These are phyloP conservation scores for Chiroxiphia lanceolata DNA, from an alignment of 2,797 vertebrate genomes.

Conservation along the genomic window DNA sequence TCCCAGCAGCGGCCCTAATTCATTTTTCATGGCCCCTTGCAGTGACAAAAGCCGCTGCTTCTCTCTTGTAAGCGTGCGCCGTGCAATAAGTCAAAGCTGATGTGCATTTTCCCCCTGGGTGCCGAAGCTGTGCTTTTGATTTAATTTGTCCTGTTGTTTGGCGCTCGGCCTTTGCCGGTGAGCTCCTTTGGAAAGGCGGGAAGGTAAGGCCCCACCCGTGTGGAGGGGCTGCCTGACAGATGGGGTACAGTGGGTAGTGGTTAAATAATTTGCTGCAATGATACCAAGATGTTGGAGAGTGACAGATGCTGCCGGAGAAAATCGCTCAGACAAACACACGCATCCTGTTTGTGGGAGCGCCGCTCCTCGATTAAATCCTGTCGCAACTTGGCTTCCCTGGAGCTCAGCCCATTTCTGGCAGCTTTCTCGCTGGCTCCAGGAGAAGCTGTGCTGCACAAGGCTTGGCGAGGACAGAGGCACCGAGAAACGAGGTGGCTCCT, in stretches of 20 bases:
- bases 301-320: constrained; percentile 68
- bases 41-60: constrained; percentile 81
- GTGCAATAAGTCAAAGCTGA: constrained; percentile 82
- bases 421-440: background rate
- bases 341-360: background rate
- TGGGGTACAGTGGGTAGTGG: constrained; percentile 69
- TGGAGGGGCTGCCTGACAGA: constrained; percentile 58
- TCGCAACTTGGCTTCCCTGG: background rate
- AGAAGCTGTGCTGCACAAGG: background rate
- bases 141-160: constrained; percentile 81
- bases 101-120: constrained; percentile 78
- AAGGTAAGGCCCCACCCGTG: constrained; percentile 24
- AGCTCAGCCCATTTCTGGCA: background rate
- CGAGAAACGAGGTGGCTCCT: background rate
- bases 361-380: background rate
- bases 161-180: constrained; percentile 51
- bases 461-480: background rate
- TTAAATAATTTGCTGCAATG: constrained; percentile 73
- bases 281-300: constrained; percentile 47
- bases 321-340: constrained; percentile 10
- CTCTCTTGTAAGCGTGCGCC: constrained; percentile 75
- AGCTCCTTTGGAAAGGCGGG: constrained; percentile 52
- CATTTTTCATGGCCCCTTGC: constrained; percentile 83
- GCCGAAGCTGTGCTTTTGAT: constrained; percentile 72
- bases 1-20: constrained; percentile 80